Conservation (phyloP, 53 echinoderm and acorn worm species). For the Antedon mediterranea region DNA sequence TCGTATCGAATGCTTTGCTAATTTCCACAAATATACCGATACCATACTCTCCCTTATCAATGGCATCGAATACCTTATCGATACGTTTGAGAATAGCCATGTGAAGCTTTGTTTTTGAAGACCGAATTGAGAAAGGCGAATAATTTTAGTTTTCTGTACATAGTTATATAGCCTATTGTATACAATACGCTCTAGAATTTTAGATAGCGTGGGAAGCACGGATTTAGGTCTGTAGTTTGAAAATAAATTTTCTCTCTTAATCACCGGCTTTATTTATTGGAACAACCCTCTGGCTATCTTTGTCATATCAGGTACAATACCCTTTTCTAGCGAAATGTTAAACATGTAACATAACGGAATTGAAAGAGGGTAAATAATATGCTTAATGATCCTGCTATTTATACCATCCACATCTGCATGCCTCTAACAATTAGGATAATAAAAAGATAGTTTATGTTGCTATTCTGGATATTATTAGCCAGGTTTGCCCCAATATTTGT, state of each 20-base stretch:
- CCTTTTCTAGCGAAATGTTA: neutral
- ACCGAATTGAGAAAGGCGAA: neutral
- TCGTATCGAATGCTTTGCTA: slow-evolving; percentile 6
- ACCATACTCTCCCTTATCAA: neutral
- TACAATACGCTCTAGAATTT: slow-evolving; percentile 2
- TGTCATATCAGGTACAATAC: neutral
- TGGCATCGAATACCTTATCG: neutral
- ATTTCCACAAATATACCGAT: neutral
- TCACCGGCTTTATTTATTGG: neutral
- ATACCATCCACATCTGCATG: neutral
- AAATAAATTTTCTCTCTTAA: neutral
- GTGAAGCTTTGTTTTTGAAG: neutral
- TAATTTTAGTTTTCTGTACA: no score
- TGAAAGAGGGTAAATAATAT: neutral
- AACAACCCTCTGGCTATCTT: slow-evolving; percentile 3
- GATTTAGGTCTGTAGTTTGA: neutral
- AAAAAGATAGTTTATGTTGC: neutral
- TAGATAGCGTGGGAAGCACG: slow-evolving; percentile 2
- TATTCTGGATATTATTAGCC: neutral
- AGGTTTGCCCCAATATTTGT: neutral
- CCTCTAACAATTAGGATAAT: neutral
- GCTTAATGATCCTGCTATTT: neutral
- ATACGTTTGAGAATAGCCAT: neutral
- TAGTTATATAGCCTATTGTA: no score
- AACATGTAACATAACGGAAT: neutral